Evolutionary conservation across 2,113 vertebrate genomes (phyloP), one percentile per base, ranked within the genome.

Genomic region (Oenanthe oenanthe): DNA sequence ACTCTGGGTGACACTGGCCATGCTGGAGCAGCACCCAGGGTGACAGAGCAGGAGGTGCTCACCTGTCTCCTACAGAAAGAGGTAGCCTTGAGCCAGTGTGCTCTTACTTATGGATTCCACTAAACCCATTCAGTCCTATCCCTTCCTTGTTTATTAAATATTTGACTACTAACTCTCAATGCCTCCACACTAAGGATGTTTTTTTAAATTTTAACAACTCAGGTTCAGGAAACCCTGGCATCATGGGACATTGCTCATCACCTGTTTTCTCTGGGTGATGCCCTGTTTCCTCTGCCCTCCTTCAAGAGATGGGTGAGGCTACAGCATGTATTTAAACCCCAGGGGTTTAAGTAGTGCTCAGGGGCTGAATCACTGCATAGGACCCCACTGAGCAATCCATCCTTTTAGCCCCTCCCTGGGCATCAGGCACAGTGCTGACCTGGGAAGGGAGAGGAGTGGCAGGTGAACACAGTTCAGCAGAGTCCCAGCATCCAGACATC

Each of bases 171-270:
- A 62, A n/a, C 10, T 81, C 38, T 19, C 61, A 78, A 29, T 84
- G 58, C 26, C 20, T 57, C n/a, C 14, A 32, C 10, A 24, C 2
- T 6, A 13, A 66, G 57, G 17, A 20, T 3, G 17, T 34, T 34
- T 50, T 42, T 62, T 18, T 0, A 15, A 54, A 38, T 50, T 43
- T 70, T n/a, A 61, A 9, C 9, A 63, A 11, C 26, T 86, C 40
- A 19, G 38, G 45, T 43, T 34, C 7, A 40, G 32, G 65, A 58
- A 88, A 50, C 6, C 6, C 17, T 36, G 12, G 34, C 28, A 74
- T 24, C 10, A 1, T 4, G 10, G 26, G 12, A 8, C 4, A 0
- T 3, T 38, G 29, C 32, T 85, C 11, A 3, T 38, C 36, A 13
- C 14, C 31, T 26, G 16, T 31, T 25, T 51, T 60, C 58, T 79